Percentiles rank a stretch among this genome's conserved stretches.
Evolutionary conservation across 2,888 invertebrate genomes (phyloP).

Genomic region (Bruchidius siliquastri): DNA sequence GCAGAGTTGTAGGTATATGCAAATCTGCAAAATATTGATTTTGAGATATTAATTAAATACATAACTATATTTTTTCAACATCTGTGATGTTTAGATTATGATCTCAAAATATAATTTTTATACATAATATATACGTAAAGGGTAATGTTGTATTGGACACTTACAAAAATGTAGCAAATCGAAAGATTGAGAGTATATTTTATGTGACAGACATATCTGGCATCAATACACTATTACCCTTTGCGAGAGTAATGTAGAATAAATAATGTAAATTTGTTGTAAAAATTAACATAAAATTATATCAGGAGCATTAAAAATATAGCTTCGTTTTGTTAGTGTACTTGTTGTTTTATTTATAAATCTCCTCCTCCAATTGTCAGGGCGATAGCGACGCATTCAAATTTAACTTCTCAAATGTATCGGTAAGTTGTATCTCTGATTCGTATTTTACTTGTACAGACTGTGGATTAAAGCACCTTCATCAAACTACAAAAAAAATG

Average conservation of each 20-base stretch:
- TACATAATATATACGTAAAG: slow-evolving; percentile 27
- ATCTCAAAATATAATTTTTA: slow-evolving; percentile 42
- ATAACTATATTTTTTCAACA: slow-evolving; percentile 50
- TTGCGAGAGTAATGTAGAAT: slow-evolving; percentile 20
- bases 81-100: slow-evolving; percentile 65
- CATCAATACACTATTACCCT: neutral
- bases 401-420: too few relatives aligned
- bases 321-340: slow-evolving; percentile 39
- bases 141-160: slow-evolving; percentile 7
- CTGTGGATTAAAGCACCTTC: too few relatives aligned
- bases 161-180: neutral
- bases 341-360: slow-evolving; percentile 15
- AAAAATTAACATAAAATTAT: slow-evolving; percentile 34
- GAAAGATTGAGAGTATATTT: neutral
- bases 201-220: neutral
- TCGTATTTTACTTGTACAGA: too few relatives aligned
- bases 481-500: too few relatives aligned
- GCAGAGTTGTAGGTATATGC: slow-evolving; percentile 30
- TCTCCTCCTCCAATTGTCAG: neutral
- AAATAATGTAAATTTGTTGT: slow-evolving; percentile 35
- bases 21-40: slow-evolving; percentile 28
- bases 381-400: too few relatives aligned
- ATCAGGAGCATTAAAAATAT: slow-evolving; percentile 34
- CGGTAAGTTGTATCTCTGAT: too few relatives aligned
- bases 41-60: slow-evolving; percentile 29